A percentile compares a stretch with the other conserved stretches of the same genome.
These are phyloP conservation scores for Acanthosoma haemorrhoidale DNA, from an alignment of 2,888 invertebrate genomes.

Conservation along the genomic window DNA sequence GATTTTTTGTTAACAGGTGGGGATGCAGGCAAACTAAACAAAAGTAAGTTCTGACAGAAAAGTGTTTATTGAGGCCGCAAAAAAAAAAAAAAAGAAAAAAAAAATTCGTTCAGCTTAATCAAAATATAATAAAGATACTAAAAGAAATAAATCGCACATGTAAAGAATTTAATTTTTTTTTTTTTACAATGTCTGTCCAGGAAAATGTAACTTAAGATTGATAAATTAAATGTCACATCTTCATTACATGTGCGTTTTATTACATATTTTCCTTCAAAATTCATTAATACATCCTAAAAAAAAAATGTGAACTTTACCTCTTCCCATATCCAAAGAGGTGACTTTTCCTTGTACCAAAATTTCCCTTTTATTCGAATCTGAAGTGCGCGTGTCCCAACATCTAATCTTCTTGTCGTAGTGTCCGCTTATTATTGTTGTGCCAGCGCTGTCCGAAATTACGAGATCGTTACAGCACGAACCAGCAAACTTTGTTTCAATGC, in stretches of 20 bases:
- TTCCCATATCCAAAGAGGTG: slow-evolving; percentile 87
- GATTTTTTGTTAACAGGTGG: neutral
- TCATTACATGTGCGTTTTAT: slow-evolving; percentile 24
- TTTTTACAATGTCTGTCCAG: too few relatives aligned
- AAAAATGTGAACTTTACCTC: too few relatives aligned
- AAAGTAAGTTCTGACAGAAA: neutral
- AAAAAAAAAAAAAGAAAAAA: neutral
- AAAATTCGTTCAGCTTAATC: neutral
- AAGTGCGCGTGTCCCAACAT: slow-evolving; percentile 93
- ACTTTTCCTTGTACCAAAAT: slow-evolving; percentile 87
- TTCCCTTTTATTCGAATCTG: slow-evolving; percentile 59
- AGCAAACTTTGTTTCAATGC: slow-evolving; percentile 88
- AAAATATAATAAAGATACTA: neutral
- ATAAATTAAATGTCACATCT: neutral
- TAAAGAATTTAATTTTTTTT: slow-evolving; percentile 15
- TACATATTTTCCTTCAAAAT: neutral
- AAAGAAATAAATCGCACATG: slow-evolving; percentile 18
- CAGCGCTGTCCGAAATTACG: slow-evolving; percentile 80
- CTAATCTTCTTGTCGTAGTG: slow-evolving; percentile 96
- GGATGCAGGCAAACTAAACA: neutral
- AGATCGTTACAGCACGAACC: slow-evolving; percentile 96
- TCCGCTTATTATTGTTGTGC: slow-evolving; percentile 89
- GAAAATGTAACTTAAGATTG: neutral
- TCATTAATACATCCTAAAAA: neutral
- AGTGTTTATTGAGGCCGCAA: too few relatives aligned